Evolutionary conservation across 2,888 invertebrate species (phyloP).

Genomic region (Elaeidobius kamerunicus): DNA sequence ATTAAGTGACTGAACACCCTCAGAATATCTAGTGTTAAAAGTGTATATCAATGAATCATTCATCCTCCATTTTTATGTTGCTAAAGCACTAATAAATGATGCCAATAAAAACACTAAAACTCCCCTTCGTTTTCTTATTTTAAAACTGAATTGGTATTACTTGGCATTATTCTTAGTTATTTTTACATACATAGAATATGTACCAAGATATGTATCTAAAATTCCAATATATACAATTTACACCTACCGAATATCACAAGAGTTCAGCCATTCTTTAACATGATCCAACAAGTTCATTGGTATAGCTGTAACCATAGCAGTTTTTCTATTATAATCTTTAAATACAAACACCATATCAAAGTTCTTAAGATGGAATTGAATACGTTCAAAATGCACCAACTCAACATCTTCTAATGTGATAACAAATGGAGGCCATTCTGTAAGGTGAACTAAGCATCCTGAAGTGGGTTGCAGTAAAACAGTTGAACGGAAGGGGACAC

Average conservation of each 20-base stretch:
- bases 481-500: constrained; percentile 95
- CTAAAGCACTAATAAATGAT: too few relatives aligned
- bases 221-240: not conserved
- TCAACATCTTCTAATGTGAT: constrained; percentile 97
- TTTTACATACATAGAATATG: not conserved
- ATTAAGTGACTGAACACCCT: constrained; percentile 97
- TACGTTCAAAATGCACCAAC: constrained; percentile 97
- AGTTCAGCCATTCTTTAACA: constrained; percentile 97
- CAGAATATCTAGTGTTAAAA: constrained; percentile 65
- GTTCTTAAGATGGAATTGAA: constrained; percentile 97
- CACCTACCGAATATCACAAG: constrained; percentile 57
- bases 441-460: constrained; percentile 94
- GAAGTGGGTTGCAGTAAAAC: constrained; percentile 96
- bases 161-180: too few relatives aligned
- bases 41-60: too few relatives aligned
- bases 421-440: constrained; percentile 99
- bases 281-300: constrained; percentile 99
- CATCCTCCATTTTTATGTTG: too few relatives aligned
- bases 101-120: too few relatives aligned
- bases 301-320: constrained; percentile 97
- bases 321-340: constrained; percentile 94
- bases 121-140: too few relatives aligned
- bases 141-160: too few relatives aligned
- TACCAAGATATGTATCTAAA: not conserved
- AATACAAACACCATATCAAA: constrained; percentile 99